Evolutionary conservation across 2,113 vertebrate species (phyloP).

Genomic region (Labeo catla): DNA sequence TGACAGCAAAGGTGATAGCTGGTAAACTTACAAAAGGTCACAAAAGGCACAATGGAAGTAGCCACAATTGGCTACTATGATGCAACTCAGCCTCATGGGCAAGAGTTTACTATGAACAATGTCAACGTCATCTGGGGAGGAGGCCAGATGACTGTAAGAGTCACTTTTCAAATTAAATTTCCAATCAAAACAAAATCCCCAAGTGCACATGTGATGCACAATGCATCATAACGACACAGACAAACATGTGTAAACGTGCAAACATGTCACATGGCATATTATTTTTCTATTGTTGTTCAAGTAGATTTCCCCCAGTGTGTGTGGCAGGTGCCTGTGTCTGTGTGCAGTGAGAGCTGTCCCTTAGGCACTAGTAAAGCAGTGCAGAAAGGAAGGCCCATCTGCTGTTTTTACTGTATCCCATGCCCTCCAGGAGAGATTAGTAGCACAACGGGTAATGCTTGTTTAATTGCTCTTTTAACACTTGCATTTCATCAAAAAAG

Average conservation of each 20-base stretch:
- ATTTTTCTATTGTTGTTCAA: conserved; percentile 40
- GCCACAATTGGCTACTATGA: conserved; percentile 71
- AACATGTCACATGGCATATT: conserved; percentile 52
- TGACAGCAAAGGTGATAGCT: too few relatives aligned
- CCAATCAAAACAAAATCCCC: conserved; percentile 3
- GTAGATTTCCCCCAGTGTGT: conserved; percentile 37
- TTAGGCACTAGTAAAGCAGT: conserved; percentile 59
- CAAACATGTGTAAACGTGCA: conserved; percentile 41
- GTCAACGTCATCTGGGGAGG: conserved; percentile 58
- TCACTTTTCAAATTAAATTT: conserved; percentile 28
- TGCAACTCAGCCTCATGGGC: conserved; percentile 56
- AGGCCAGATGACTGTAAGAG: conserved; percentile 48
- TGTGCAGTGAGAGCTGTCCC: conserved; percentile 62
- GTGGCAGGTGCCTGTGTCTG: conserved; percentile 64
- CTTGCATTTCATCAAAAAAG: conserved; percentile 20
- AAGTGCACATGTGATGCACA: conserved; percentile 10
- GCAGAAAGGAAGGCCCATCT: conserved; percentile 60
- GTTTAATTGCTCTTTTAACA: conserved; percentile 33
- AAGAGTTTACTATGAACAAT: conserved; percentile 55
- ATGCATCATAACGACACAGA: conserved; percentile 32
- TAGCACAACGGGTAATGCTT: conserved; percentile 54
- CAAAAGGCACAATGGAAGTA: conserved; percentile 63
- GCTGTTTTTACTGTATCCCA: conserved; percentile 60
- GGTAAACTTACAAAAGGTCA: conserved; percentile 66
- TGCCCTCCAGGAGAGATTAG: conserved; percentile 65